These are phyloP conservation scores for Agriopis aurantiaria DNA, from an alignment of 2,888 invertebrate genomes.

Conservation along the genomic window DNA sequence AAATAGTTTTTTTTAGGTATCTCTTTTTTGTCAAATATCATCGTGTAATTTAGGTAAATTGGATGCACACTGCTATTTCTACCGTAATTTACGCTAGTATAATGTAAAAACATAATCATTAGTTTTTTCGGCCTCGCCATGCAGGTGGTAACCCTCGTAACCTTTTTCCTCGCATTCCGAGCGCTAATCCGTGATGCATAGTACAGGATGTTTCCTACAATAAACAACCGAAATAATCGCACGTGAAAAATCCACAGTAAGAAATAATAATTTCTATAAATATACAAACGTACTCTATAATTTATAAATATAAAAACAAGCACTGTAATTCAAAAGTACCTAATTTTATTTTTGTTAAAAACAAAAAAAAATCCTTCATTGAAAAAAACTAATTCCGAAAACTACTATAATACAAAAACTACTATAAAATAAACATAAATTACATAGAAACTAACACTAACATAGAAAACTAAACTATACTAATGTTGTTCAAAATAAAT, in stretches of 20 bases:
- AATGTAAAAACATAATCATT: slow-evolving; percentile 4
- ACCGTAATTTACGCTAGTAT: slow-evolving; percentile 1
- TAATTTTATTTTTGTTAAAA: too few species aligned
- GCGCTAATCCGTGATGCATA: neutral
- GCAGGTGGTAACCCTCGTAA: slow-evolving; percentile 13
- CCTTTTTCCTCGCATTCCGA: slow-evolving; percentile 12
- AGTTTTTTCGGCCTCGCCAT: slow-evolving; percentile 3
- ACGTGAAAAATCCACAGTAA: neutral
- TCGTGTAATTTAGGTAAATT: slow-evolving; percentile 1
- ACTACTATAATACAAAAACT: too few species aligned
- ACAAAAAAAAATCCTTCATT: too few species aligned
- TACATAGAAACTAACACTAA: too few species aligned
- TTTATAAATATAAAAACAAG: too few species aligned
- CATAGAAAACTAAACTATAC: too few species aligned
- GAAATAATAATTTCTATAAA: neutral
- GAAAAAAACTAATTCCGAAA: too few species aligned
- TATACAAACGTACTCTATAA: too few species aligned
- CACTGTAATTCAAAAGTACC: too few species aligned
- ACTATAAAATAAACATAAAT: too few species aligned
- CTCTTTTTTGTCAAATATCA: neutral
- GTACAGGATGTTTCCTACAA: neutral
- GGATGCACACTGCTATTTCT: neutral
- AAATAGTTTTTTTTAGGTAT: neutral
- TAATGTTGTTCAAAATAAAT: too few species aligned
- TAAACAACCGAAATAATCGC: neutral